Percentiles rank a stretch among this genome's conserved stretches.
These are phyloP conservation scores for Umimayanthus chanpuru DNA, from an alignment of 92 coral and sea anemone species.

Conservation along the genomic window DNA sequence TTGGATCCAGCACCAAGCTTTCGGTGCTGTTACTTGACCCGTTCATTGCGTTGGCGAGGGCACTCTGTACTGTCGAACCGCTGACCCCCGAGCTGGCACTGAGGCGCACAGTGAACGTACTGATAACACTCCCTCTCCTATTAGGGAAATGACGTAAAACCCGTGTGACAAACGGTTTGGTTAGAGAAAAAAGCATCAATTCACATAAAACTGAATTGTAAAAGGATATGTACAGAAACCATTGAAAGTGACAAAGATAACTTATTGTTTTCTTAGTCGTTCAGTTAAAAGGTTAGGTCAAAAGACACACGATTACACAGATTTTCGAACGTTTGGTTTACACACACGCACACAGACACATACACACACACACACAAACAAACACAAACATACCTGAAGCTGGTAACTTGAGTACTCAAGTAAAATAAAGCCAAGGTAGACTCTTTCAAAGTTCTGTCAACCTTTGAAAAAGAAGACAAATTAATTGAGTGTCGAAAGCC, in stretches of 20 bases:
- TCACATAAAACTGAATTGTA: no score
- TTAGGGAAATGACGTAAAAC: neutral
- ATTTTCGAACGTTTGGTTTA: no score
- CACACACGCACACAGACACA: neutral
- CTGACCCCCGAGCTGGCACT: constrained; percentile 31
- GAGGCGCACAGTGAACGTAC: constrained; percentile 3
- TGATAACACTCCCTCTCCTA: constrained; percentile 33
- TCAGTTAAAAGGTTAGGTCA: no score
- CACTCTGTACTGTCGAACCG: constrained; percentile 30
- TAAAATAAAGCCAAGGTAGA: constrained; percentile 23
- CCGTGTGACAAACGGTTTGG: neutral
- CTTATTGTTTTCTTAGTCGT: no score
- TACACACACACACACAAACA: neutral
- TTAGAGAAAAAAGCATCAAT: neutral
- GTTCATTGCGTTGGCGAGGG: neutral
- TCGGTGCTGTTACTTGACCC: neutral
- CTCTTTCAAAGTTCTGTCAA: neutral
- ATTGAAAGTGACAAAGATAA: no score
- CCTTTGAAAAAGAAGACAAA: neutral
- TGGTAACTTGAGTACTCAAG: constrained; percentile 10
- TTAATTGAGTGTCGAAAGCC: neutral
- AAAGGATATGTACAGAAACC: no score
- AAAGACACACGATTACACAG: no score
- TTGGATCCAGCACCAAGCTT: neutral
- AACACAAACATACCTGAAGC: constrained; percentile 17